Evolutionary conservation across 2,797 vertebrate species (phyloP), one percentile per base, ranked within the genome.

Genomic region (Psittacula echo): DNA sequence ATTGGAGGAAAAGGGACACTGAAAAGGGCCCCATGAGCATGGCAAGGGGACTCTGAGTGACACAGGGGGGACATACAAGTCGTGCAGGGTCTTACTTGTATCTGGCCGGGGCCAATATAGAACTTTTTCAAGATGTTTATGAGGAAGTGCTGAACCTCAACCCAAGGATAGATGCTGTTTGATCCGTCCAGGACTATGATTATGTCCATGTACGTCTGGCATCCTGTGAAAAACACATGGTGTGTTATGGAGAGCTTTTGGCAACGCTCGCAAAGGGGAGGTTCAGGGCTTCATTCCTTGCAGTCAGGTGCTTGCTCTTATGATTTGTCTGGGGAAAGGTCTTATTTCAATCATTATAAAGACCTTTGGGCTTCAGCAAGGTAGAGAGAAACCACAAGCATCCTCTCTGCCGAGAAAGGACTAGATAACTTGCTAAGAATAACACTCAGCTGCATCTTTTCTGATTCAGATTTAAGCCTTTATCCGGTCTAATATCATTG

Each of bases 101-200:
- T 99, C 98, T 99, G 99, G 51, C 99, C 99, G 0, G 99, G 99
- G 88, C 99, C 99, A 5, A 99, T 98, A 85, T 99, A 99, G 91
- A 99, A 99, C 97, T 99, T 99, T 96, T 99, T 99, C 68, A 99
- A 98, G 97, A 99, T 99, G 97, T 99, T 99, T 95, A 99, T 99
- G 95, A 99, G 99, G 98, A 99, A 99, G 95, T 99, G 98, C 91
- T 99, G 99, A 41, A 99, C 99, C 94, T 99, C 99, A 62, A 98
- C 98, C 99, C 99, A 99, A 10, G 99, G 99, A 85, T 99, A 99
- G 89, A 99, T 99, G 94, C 99, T 99, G 98, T 99, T 99, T 90
- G 99, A 99, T 23, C 99, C 99, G 29, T 99, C 99, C 97, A 99
- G 98, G 32, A 99, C 99, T 2, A 99, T 99, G 90, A 99, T 97